Base-by-base conservation (phyloP, 64 coral and sea anemone genomes). In the Dendronephthya gigantea region DNA sequence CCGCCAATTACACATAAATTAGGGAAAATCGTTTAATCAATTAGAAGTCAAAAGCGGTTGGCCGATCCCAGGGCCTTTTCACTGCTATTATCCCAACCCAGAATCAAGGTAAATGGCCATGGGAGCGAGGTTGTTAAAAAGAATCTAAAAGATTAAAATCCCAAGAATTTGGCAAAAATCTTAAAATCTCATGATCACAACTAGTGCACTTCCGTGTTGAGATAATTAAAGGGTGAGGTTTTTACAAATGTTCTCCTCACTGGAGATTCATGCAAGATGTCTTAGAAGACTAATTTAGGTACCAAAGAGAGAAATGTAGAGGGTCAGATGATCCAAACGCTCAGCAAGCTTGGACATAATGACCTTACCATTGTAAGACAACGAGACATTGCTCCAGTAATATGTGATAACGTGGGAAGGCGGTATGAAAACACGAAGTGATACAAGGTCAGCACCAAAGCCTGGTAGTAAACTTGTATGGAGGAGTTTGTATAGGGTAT, bases 231-330 rank as follows among this genome's bases (percentile, higher is more conserved):
- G 72, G n/a, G 7, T 79, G 32, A 79, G 27, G 72, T 29, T 15
- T 79, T 79, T 79, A 79, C 34, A 39, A 35, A 79, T 34, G 72
- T 34, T 34, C n/a, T n/a, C n/a, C 72, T 79, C 28, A 79, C 72
- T 30, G 72, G 72, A 79, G 72, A 79, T 79, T 79, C 17, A 79
- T 79, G 72, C 72, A 79, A 39, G 72, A 79, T 79, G 72, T 79
- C 72, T 19, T 30, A 3, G 72, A 79, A 13, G 72, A 79, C 28
- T 79, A 36, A 12, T 79, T 79, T 79, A 9, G 72, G 17, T 33
- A 79, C 72, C 72, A 34, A 79, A 79, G 12, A 0, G 72, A 79
- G 36, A 79, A 79, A n/a, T n/a, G n/a, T n/a, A n/a, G n/a, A n/a
- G n/a, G 72, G 28, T 79, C 72, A 79, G 72, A 79, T 39, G 17